These are phyloP conservation scores for Passerina amoena DNA, from an alignment of 2,113 vertebrate species.

Conservation along the genomic window DNA sequence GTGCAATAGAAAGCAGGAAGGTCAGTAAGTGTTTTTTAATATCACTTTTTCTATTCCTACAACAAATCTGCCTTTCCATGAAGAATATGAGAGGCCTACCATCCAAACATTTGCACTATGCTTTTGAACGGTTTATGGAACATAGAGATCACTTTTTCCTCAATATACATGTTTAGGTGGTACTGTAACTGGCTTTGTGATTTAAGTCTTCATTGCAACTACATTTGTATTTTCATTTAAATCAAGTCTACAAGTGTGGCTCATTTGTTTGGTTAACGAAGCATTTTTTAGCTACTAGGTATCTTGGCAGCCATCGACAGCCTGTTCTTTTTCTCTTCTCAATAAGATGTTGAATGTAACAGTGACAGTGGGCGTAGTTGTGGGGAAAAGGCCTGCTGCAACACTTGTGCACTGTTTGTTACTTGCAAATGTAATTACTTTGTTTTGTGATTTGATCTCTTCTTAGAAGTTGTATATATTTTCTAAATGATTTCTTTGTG, in stretches of 20 bases:
- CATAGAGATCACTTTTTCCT: background rate
- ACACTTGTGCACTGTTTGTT: slow-evolving; percentile 29
- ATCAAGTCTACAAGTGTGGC: background rate
- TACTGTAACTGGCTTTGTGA: slow-evolving; percentile 28
- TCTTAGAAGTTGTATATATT: slow-evolving; percentile 64
- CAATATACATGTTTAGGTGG: background rate
- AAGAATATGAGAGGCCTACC: background rate
- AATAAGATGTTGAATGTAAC: slow-evolving; percentile 33
- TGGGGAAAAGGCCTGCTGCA: slow-evolving; percentile 23
- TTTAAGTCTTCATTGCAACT: background rate
- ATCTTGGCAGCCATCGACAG: background rate
- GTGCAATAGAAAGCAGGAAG: slow-evolving; percentile 17
- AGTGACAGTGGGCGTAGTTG: slow-evolving; percentile 1
- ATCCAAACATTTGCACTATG: slow-evolving; percentile 44
- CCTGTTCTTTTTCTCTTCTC: slow-evolving; percentile 11
- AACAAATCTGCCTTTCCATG: slow-evolving; percentile 16
- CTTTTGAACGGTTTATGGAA: background rate
- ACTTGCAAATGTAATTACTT: background rate
- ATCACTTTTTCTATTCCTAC: slow-evolving; percentile 1
- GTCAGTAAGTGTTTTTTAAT: slow-evolving; percentile 39
- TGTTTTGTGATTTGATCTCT: slow-evolving; percentile 11
- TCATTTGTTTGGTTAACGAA: background rate
- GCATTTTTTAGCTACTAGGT: background rate
- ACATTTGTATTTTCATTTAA: background rate
- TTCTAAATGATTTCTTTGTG: slow-evolving; percentile 68